Evolutionary conservation across 2,113 vertebrate genomes (phyloP), one percentile per base, ranked within the genome.

Genomic region (Anoplopoma fimbria): DNA sequence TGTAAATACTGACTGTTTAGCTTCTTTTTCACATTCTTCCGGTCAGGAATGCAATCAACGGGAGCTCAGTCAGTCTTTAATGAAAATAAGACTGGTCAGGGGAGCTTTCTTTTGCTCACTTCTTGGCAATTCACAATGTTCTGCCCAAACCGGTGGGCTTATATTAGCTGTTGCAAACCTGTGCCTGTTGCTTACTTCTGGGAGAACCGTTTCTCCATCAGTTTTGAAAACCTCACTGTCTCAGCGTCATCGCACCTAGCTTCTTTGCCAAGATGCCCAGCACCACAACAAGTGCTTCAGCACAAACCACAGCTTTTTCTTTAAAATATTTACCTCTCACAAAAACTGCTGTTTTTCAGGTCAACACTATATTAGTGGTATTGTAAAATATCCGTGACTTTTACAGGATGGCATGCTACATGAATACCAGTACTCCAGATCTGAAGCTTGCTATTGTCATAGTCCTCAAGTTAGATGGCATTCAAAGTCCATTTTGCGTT

Each of bases 221-320:
- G 13, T 61, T 79, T 73, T 73, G 3, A 33, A 65, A 62, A 19
- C 27, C 33, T 63, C 53, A 62, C 45, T 29, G 58, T 77, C 49
- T 63, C 47, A 9, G 69, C 17, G 6, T 23, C 47, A 49, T 49
- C 65, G 63, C 51, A 2, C 2, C 23, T 1, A 27, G 33, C 19
- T 40, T 40, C 47, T 67, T 80, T 64, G 7, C 36, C 10, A 34
- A 64, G 23, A 33, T 29, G 45, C 76, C 60, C 12, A 49, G 4
- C 25, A 49, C 67, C n/a, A 40, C 14, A 57, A 19, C 27, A 14
- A 17, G n/a, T 45, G 40, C 10, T n/a, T 81, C 65, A 64, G 27
- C 34, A 84, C 25, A 57, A 27, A 21, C 29, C 21, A 14, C 34
- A 2, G 0, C 13, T 38, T 79, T 75, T 67, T 8, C 25, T 4